Evolutionary conservation across 1,140 invertebrate species (phyloP).

Genomic region (Oppia nitens): DNA sequence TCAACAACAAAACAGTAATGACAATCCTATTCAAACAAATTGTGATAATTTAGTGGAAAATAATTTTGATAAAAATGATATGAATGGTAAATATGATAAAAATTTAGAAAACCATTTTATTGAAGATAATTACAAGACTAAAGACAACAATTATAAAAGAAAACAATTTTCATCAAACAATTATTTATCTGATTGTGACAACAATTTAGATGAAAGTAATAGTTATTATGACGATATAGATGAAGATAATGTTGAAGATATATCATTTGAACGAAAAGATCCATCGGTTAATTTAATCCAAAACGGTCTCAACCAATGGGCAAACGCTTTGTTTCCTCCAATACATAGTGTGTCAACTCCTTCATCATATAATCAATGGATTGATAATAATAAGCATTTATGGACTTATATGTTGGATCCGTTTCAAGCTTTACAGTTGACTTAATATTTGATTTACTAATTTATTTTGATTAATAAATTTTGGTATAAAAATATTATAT

Average conservation of each 20-base stretch:
- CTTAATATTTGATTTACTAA: too few species aligned
- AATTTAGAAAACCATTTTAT: too few species aligned
- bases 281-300: background rate
- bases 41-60: background rate
- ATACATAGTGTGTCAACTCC: background rate
- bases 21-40: background rate
- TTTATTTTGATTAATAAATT: too few species aligned
- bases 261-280: background rate
- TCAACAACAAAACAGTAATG: background rate
- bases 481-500: too few species aligned
- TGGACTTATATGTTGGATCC: background rate
- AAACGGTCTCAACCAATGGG: background rate
- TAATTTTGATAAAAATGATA: background rate
- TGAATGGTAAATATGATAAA: background rate
- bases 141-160: too few species aligned
- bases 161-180: background rate
- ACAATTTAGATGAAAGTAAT: background rate
- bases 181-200: background rate
- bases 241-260: background rate
- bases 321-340: background rate
- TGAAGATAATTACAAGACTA: too few species aligned
- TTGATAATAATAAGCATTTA: background rate
- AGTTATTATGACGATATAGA: background rate
- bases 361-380: background rate
- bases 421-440: background rate